Percentiles rank a stretch among this genome's conserved stretches.
Conservation (phyloP, 1,140 invertebrate genomes). For the Atta cephalotes region DNA sequence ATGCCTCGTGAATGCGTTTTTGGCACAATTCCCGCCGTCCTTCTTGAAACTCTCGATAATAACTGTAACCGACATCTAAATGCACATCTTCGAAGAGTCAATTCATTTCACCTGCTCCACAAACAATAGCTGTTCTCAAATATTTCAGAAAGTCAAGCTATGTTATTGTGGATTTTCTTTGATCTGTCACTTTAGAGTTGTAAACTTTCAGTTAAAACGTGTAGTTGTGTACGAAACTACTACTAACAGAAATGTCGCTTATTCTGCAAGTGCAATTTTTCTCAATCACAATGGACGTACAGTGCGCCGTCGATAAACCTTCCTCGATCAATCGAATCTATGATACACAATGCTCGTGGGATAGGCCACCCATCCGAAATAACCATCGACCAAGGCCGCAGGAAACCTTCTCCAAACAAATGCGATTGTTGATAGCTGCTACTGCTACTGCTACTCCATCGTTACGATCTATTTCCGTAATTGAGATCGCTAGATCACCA, state of each 20-base stretch:
- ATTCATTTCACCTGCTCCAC: slow-evolving; percentile 39
- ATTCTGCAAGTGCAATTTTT: slow-evolving; percentile 30
- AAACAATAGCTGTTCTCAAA: not conserved
- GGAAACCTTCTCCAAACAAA: slow-evolving; percentile 81
- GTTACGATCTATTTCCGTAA: slow-evolving; percentile 73
- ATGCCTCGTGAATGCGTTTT: slow-evolving; percentile 39
- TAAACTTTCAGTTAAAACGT: slow-evolving; percentile 4
- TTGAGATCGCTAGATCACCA: slow-evolving; percentile 23
- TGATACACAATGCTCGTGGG: slow-evolving; percentile 57
- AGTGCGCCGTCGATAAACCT: slow-evolving; percentile 44
- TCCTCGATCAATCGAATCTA: slow-evolving; percentile 59
- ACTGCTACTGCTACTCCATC: slow-evolving; percentile 26
- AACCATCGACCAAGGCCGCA: slow-evolving; percentile 79
- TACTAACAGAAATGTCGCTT: slow-evolving; percentile 42
- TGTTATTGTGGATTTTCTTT: not conserved
- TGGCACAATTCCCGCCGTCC: slow-evolving; percentile 29
- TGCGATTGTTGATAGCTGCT: slow-evolving; percentile 70
- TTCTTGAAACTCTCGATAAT: slow-evolving; percentile 27
- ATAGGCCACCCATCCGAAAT: slow-evolving; percentile 75
- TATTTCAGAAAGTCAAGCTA: slow-evolving; percentile 1
- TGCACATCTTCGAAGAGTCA: slow-evolving; percentile 6
- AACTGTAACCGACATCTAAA: slow-evolving; percentile 20
- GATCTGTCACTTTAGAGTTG: slow-evolving; percentile 1
- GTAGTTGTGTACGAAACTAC: slow-evolving; percentile 2
- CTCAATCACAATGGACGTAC: slow-evolving; percentile 5